Conservation (phyloP, 2,113 vertebrate genomes). For the Sterrhoptilus dennistouni region DNA sequence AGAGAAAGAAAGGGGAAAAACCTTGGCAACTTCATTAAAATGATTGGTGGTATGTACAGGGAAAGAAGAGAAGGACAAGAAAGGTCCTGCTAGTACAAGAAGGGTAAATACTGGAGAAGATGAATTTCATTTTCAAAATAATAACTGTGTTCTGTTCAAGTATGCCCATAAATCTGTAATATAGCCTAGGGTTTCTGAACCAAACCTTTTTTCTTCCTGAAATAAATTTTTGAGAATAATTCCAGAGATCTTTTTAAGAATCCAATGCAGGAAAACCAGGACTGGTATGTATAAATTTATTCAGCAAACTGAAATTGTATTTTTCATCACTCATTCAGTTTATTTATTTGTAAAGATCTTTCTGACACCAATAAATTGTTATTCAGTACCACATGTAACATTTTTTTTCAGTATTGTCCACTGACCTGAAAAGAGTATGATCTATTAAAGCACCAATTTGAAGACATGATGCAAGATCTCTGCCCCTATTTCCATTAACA, state of each 20-base stretch:
- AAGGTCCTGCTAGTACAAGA: background rate
- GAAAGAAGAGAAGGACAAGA: background rate
- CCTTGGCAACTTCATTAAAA: conserved; percentile 29
- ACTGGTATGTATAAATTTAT: background rate
- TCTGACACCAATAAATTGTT: background rate
- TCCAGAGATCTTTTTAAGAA: background rate
- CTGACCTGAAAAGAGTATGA: background rate
- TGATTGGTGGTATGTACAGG: background rate
- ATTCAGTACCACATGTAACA: background rate
- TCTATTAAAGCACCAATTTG: background rate
- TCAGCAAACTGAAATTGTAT: background rate
- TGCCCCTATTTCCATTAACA: background rate
- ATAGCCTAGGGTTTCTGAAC: background rate
- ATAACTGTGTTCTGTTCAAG: background rate
- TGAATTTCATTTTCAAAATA: conserved; percentile 32
- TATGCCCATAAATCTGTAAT: conserved; percentile 1
- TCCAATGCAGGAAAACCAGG: background rate
- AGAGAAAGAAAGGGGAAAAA: conserved; percentile 9
- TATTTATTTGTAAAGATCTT: background rate
- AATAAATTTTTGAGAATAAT: background rate
- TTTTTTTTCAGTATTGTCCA: background rate
- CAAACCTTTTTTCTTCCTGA: background rate
- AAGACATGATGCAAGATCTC: background rate
- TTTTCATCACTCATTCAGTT: background rate
- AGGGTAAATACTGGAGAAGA: background rate